These are phyloP conservation scores for Protosalanx chinensis DNA, from an alignment of 2,797 vertebrate species.

Conservation along the genomic window DNA sequence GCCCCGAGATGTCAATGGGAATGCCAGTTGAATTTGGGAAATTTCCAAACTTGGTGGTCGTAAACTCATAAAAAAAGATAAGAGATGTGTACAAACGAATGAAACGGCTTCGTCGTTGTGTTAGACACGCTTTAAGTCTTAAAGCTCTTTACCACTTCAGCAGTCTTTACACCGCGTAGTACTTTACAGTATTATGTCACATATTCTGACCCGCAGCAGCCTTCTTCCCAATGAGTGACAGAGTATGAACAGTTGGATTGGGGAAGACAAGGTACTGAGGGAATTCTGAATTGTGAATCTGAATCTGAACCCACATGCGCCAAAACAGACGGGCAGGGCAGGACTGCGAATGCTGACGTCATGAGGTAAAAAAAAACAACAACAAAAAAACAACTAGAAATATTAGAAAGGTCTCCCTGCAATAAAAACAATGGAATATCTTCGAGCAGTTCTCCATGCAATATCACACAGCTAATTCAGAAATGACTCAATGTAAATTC, in stretches of 20 bases:
- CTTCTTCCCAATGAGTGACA: slow-evolving; percentile 41
- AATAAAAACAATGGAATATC: slow-evolving; percentile 22
- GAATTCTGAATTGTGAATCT: too few species aligned
- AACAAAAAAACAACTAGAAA: slow-evolving; percentile 45
- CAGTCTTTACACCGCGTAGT: background rate
- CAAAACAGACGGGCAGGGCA: slow-evolving; percentile 58
- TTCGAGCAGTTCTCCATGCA: slow-evolving; percentile 47
- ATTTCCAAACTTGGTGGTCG: background rate
- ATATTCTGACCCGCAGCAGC: slow-evolving; percentile 10
- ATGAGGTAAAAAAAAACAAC: slow-evolving; percentile 33
- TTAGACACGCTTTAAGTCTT: background rate
- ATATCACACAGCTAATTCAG: slow-evolving; percentile 35
- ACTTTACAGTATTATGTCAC: slow-evolving; percentile 11
- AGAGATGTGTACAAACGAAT: background rate
- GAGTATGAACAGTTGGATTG: slow-evolving; percentile 32
- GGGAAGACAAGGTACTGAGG: slow-evolving; percentile 29
- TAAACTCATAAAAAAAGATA: background rate
- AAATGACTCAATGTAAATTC: background rate
- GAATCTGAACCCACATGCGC: slow-evolving; percentile 48
- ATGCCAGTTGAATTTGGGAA: background rate
- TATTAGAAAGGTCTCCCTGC: too few species aligned
- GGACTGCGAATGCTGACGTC: slow-evolving; percentile 69
- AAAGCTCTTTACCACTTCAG: background rate
- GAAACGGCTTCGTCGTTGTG: background rate
- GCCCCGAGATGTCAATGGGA: background rate